These are phyloP conservation scores for Yasuhikotakia modesta DNA, from an alignment of 2,797 vertebrate genomes.

Conservation along the genomic window DNA sequence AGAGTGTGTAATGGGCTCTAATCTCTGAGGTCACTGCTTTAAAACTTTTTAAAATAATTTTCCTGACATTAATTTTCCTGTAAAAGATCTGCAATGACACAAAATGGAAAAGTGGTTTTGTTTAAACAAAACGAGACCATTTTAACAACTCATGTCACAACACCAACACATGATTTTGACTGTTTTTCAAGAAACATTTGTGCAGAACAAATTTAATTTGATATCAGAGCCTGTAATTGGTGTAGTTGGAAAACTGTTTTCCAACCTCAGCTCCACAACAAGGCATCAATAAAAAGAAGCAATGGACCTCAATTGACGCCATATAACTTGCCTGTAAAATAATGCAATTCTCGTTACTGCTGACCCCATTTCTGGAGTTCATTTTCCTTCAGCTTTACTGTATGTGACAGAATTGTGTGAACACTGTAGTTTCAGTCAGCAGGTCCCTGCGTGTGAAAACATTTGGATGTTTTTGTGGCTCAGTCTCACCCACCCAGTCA, in stretches of 20 bases:
- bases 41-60: background rate
- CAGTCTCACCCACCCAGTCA: conserved; percentile 24
- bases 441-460: background rate
- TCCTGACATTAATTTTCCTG: conserved; percentile 6
- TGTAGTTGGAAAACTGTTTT: too few relatives aligned
- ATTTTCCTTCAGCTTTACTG: background rate
- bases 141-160: background rate
- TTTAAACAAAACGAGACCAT: conserved; percentile 3
- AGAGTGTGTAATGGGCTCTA: background rate
- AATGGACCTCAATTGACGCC: conserved; percentile 2
- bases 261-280: too few relatives aligned
- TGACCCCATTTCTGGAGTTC: background rate
- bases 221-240: too few relatives aligned
- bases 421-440: background rate
- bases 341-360: conserved; percentile 5
- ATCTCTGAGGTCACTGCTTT: conserved; percentile 17
- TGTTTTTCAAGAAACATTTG: background rate
- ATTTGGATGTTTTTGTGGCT: background rate
- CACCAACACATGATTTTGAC: background rate
- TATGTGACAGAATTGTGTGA: background rate
- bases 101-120: background rate
- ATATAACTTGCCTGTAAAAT: conserved; percentile 6
- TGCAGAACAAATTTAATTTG: too few relatives aligned
- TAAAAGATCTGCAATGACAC: background rate
- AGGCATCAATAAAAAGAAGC: background rate